phyloP scores from a whole-genome alignment of 2,888 invertebrate genomes.

The Sminthurinus aureus region DNA sequence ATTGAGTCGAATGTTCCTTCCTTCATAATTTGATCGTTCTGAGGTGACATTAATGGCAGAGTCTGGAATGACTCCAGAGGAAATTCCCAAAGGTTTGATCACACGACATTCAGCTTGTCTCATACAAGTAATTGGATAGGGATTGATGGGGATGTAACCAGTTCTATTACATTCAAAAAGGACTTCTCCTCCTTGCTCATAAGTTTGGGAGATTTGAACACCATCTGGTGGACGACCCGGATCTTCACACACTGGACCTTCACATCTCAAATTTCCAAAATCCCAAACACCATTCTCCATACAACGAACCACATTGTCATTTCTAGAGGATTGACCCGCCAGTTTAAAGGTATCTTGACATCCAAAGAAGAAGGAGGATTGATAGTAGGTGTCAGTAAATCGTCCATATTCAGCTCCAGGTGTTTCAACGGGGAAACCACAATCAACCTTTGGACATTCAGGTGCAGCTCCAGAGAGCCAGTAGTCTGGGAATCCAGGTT shows the following conservation, averaged over 20 bases:
- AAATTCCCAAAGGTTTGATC: conserved; percentile 87
- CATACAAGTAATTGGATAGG: conserved; percentile 87
- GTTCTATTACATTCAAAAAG: conserved; percentile 88
- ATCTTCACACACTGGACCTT: conserved; percentile 96
- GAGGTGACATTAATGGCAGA: conserved; percentile 95
- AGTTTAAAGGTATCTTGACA: conserved; percentile 95
- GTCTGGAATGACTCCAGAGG: conserved; percentile 92
- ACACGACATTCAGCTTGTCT: conserved; percentile 94
- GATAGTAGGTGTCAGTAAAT: conserved; percentile 85
- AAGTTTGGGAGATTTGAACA: conserved; percentile 75
- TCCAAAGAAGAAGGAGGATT: conserved; percentile 94
- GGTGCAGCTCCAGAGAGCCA: conserved; percentile 89
- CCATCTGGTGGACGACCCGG: conserved; percentile 95
- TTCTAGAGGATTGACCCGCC: conserved; percentile 88
- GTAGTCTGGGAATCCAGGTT: conserved; percentile 84
- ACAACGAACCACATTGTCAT: conserved; percentile 91
- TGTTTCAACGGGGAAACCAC: conserved; percentile 88
- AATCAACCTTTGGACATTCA: conserved; percentile 86
- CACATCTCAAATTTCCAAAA: conserved; percentile 93
- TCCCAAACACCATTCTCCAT: conserved; percentile 95
- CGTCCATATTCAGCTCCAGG: conserved; percentile 94
- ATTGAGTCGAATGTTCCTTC: conserved; percentile 84
- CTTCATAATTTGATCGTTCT: conserved; percentile 88
- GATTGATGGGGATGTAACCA: conserved; percentile 91
- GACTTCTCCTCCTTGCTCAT: conserved; percentile 82